These are phyloP conservation scores for Cancer borealis DNA, from an alignment of 2,888 invertebrate species.

Conservation along the genomic window DNA sequence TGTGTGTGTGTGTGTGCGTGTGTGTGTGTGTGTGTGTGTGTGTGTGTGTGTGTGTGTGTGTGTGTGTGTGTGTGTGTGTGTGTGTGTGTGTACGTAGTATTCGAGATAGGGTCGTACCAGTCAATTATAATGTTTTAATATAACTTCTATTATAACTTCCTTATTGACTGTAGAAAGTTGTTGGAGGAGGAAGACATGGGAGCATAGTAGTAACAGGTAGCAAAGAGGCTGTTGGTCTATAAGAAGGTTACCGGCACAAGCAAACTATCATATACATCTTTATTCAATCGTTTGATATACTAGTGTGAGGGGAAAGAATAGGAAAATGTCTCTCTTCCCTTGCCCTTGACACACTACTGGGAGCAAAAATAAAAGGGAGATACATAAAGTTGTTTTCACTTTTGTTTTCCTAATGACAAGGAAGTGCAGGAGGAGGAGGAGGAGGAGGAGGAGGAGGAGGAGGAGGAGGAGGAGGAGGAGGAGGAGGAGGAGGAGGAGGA, in stretches of 20 bases:
- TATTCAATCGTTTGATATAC: not conserved
- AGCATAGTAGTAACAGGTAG: not conserved
- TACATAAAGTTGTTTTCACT: not conserved
- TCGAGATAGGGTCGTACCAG: no score
- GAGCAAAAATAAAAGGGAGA: constrained; percentile 1
- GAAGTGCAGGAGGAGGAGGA: not conserved
- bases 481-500: not conserved
- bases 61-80: no score
- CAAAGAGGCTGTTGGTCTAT: not conserved
- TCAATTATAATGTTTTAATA: no score
- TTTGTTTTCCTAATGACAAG: not conserved
- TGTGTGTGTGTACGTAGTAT: no score
- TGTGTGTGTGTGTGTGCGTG: not conserved
- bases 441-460: not conserved
- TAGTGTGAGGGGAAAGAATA: not conserved
- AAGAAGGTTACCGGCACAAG: not conserved
- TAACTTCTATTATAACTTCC: no score
- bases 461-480: not conserved
- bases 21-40: not conserved
- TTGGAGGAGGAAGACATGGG: no score
- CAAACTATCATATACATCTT: not conserved
- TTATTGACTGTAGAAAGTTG: no score
- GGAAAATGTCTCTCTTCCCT: not conserved
- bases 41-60: not conserved
- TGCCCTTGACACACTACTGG: not conserved